Evolutionary conservation across 2,797 vertebrate genomes (phyloP).

Genomic region (Enteromius unitaeniatus): DNA sequence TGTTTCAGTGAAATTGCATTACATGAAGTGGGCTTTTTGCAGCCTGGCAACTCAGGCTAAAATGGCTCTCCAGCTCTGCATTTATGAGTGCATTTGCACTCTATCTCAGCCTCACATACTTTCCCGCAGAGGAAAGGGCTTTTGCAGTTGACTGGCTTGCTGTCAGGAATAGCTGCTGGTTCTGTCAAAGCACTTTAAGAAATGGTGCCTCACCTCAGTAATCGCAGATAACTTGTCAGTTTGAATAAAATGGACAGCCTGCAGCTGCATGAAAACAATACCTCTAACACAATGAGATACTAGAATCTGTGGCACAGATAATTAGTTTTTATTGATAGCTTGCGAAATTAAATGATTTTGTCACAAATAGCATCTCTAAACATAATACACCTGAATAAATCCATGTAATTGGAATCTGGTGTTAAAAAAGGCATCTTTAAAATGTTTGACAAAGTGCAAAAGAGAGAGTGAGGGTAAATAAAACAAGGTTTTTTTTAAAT

Average conservation of each 20-base stretch:
- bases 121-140: slow-evolving; percentile 20
- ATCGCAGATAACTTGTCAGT: slow-evolving; percentile 43
- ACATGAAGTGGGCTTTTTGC: slow-evolving; percentile 35
- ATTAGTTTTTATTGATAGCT: neutral
- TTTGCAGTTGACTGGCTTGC: slow-evolving; percentile 47
- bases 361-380: slow-evolving; percentile 2
- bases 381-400: slow-evolving; percentile 15
- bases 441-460: neutral
- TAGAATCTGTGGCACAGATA: slow-evolving; percentile 13
- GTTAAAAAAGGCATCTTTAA: neutral
- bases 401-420: slow-evolving; percentile 31
- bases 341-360: neutral
- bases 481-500: neutral
- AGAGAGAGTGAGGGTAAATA: neutral
- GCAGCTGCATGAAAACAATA: slow-evolving; percentile 29
- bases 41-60: neutral
- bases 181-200: slow-evolving; percentile 55
- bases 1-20: neutral
- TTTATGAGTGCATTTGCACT: slow-evolving; percentile 33
- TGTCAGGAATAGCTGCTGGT: slow-evolving; percentile 41
- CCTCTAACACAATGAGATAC: neutral
- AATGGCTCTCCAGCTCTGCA: slow-evolving; percentile 21
- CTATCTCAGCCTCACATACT: slow-evolving; percentile 18
- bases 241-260: slow-evolving; percentile 48
- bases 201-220: slow-evolving; percentile 42